phyloP scores from a whole-genome alignment of 2,797 vertebrate genomes.

The Hippoglossus hippoglossus region DNA sequence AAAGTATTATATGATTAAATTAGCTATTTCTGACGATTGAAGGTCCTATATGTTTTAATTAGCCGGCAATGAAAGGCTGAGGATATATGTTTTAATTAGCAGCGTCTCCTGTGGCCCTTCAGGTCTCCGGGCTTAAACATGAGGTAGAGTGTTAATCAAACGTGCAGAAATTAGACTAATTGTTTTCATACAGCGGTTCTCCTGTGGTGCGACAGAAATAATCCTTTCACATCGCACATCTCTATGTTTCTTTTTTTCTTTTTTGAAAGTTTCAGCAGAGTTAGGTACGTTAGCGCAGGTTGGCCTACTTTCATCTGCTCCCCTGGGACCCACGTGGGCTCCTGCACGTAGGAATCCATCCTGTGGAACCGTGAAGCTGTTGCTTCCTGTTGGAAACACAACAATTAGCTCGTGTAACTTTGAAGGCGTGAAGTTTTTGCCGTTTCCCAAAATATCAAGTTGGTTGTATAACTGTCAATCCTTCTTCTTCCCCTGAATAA shows the following conservation, averaged over 20 bases:
- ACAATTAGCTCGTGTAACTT: not conserved
- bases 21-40: conserved; percentile 72
- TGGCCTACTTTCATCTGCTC: conserved; percentile 68
- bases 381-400: conserved; percentile 45
- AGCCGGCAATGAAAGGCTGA: conserved; percentile 56
- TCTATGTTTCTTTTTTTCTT: no score
- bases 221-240: conserved; percentile 48
- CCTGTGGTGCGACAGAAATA: conserved; percentile 70
- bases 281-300: conserved; percentile 28
- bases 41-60: conserved; percentile 80
- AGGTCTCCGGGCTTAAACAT: conserved; percentile 66
- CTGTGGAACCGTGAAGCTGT: conserved; percentile 17
- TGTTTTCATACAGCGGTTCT: conserved; percentile 71
- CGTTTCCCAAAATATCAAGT: conserved; percentile 15
- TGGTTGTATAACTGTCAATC: not conserved
- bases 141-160: conserved; percentile 79
- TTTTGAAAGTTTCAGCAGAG: conserved; percentile 9
- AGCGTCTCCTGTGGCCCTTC: conserved; percentile 62
- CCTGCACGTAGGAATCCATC: conserved; percentile 40
- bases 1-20: conserved; percentile 68
- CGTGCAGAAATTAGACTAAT: conserved; percentile 79
- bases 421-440: not conserved
- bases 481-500: conserved; percentile 1
- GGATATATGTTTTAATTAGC: conserved; percentile 82
- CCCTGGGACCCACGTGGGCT: conserved; percentile 43